Evolutionary conservation across 2,888 invertebrate species (phyloP), one percentile per base, ranked within the genome.

Genomic region (Orchesellides sinensis): DNA sequence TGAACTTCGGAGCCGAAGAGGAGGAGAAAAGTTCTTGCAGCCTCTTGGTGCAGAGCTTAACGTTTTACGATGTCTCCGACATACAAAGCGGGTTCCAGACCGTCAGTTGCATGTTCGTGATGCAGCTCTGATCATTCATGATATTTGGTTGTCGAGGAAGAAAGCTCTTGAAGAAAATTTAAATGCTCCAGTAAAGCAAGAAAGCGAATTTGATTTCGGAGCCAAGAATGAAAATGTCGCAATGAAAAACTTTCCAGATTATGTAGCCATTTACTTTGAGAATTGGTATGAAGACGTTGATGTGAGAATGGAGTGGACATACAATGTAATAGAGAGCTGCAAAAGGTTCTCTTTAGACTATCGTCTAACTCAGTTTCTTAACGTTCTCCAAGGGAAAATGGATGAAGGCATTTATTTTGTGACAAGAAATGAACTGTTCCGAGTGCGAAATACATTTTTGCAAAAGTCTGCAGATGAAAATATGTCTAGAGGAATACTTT

Each of bases 31-130:
- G 12, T 65, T 45, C 29, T 21, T 79, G 6, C 32, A 63, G 8
- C 69, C 75, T 17, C 25, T 56, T 4, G 75, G 77, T 12, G n/a
- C 27, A 1, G 61, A 75, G 10, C 6, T 2, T 2, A 54, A 29
- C 23, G 56, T 78, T 54, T 59, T 40, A 19, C 8, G 27, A 35
- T 54, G 54, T 68, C 52, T 68, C 17, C 68, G 68, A 1, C n/a
- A 52, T 17, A 77, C 90, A 59, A 92, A 92, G 0, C 89, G 89
- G 63, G 91, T 92, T 21, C 90, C 92, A 70, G 92, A 92, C 89
- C 87, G 92, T 87, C 90, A 92, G 0, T 89, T 92, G n/a, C 91
- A 91, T 5, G 90, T 91, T 25, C 90, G 92, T 0, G 92, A 92
- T 87, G 86, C 92, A 35, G 89, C 91, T 89, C 91, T 92, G 80